Evolutionary conservation across 92 coral and sea anemone genomes (phyloP).

Genomic region (Paragorgia papillata): DNA sequence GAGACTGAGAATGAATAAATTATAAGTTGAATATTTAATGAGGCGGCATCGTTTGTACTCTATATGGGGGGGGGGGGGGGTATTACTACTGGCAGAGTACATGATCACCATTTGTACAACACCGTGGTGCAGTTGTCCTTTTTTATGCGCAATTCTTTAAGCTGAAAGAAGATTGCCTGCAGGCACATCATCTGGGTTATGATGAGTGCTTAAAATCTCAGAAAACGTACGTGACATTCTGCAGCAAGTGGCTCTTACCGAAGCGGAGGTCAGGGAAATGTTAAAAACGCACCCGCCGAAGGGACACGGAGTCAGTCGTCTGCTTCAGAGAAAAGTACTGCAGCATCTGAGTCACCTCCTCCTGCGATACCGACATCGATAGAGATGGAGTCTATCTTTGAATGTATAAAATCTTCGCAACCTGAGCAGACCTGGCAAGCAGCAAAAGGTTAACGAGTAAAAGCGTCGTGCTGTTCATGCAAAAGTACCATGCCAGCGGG

Average conservation of each 20-base stretch:
- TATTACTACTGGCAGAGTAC: no score
- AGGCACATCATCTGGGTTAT: slow-evolving; percentile 20
- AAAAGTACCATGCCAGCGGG: slow-evolving; percentile 33
- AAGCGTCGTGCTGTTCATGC: slow-evolving; percentile 15
- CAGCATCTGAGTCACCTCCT: neutral
- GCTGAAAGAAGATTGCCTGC: slow-evolving; percentile 9
- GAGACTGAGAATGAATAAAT: no score
- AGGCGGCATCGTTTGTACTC: no score
- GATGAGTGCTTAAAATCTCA: slow-evolving; percentile 6
- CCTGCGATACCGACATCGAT: neutral
- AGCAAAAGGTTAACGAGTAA: neutral
- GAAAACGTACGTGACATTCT: slow-evolving; percentile 2
- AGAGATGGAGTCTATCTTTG: slow-evolving; percentile 11
- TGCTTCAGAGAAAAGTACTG: neutral
- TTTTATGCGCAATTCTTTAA: slow-evolving; percentile 1
- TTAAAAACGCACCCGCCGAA: neutral
- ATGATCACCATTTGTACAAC: neutral
- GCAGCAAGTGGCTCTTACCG: slow-evolving; percentile 3
- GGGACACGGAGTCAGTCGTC: neutral
- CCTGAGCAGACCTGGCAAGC: slow-evolving; percentile 15
- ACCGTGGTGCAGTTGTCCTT: slow-evolving; percentile 11
- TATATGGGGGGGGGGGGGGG: no score
- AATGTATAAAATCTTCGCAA: slow-evolving; percentile 1
- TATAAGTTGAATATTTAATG: no score
- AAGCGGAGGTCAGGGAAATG: neutral